Evolutionary conservation across 2,113 vertebrate species (phyloP).

Genomic region (Anguilla japonica): DNA sequence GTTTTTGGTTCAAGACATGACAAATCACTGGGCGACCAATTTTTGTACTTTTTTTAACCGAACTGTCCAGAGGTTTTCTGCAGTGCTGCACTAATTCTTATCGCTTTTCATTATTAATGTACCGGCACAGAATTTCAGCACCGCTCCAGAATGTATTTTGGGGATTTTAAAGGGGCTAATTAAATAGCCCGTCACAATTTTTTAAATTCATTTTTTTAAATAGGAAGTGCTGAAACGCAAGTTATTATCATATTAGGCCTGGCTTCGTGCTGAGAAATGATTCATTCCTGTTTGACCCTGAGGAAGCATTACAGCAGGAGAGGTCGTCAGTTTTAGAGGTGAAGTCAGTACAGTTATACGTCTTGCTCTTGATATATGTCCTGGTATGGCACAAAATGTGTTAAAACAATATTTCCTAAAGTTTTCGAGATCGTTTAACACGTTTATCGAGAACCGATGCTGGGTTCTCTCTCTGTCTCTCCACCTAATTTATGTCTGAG

Average conservation of each 20-base stretch:
- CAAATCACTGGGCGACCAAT: constrained; percentile 46
- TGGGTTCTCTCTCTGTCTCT: constrained; percentile 20
- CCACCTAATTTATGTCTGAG: constrained; percentile 58
- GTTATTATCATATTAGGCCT: constrained; percentile 57
- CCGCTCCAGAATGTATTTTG: constrained; percentile 58
- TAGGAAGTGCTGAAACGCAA: constrained; percentile 58
- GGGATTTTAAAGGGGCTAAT: constrained; percentile 67
- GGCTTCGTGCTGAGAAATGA: constrained; percentile 38
- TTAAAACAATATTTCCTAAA: constrained; percentile 59
- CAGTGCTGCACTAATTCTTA: constrained; percentile 46
- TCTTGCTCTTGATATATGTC: constrained; percentile 50
- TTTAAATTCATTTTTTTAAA: constrained; percentile 54
- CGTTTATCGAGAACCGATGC: constrained; percentile 52
- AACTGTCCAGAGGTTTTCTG: not conserved
- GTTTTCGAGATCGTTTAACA: constrained; percentile 44
- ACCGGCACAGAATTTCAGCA: constrained; percentile 59
- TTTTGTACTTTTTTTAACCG: not conserved
- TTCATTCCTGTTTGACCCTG: constrained; percentile 52
- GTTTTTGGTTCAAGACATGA: constrained; percentile 59
- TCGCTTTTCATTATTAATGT: constrained; percentile 66
- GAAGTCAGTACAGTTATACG: constrained; percentile 14
- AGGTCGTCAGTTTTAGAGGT: constrained; percentile 40
- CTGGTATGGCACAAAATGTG: constrained; percentile 49
- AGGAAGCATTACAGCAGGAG: constrained; percentile 50
- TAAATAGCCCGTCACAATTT: constrained; percentile 49